Evolutionary conservation across 2,888 invertebrate species (phyloP).

Genomic region (Pseudococcus viburni): DNA sequence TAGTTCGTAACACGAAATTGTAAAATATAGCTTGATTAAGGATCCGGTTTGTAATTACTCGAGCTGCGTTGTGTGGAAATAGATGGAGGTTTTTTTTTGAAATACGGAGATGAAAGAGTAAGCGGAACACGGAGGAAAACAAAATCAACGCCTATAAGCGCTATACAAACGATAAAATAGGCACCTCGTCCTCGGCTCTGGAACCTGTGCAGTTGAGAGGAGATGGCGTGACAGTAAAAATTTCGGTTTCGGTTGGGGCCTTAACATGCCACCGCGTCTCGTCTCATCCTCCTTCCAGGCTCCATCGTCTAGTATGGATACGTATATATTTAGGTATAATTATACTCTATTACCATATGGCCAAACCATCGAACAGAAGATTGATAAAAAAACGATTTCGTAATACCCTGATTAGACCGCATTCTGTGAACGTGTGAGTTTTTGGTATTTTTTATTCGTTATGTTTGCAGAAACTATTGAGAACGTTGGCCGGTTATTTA

Average conservation of each 20-base stretch:
- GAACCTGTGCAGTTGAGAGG: not conserved
- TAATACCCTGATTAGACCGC: not conserved
- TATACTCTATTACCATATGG: constrained; percentile 31
- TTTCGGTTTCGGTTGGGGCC: not conserved
- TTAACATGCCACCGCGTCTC: not conserved
- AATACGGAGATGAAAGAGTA: not conserved
- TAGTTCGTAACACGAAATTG: constrained; percentile 44
- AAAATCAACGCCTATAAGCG: constrained; percentile 47
- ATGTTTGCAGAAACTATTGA: too few species aligned
- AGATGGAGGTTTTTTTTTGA: not conserved
- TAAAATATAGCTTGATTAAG: constrained; percentile 44
- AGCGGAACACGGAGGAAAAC: not conserved
- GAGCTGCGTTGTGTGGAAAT: too few species aligned
- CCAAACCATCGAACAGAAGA: not conserved
- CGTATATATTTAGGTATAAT: not conserved
- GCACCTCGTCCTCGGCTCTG: not conserved
- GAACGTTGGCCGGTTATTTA: too few species aligned
- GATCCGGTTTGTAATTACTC: constrained; percentile 49
- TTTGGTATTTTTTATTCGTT: too few species aligned
- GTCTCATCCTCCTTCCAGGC: not conserved
- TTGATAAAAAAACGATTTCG: constrained; percentile 7
- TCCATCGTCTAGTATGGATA: not conserved
- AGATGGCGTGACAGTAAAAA: constrained; percentile 14
- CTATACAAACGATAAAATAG: not conserved
- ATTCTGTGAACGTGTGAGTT: not conserved